phyloP scores from a whole-genome alignment of 2,113 vertebrate genomes.

The Oryzias javanicus region DNA sequence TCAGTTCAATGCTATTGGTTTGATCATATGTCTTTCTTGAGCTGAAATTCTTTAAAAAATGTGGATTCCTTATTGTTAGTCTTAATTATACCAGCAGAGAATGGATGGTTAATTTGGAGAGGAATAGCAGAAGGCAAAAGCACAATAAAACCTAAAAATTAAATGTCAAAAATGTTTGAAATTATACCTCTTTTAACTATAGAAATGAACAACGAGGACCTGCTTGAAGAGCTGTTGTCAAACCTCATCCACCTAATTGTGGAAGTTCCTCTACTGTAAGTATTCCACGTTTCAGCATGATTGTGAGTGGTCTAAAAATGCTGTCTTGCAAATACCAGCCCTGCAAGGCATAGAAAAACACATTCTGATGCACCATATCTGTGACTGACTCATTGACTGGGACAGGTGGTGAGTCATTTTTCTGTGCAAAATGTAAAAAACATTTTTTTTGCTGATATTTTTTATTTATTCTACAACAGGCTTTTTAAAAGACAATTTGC shows the following conservation, averaged over 20 bases:
- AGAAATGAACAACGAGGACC: conserved; percentile 84
- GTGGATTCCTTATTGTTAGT: too few relatives aligned
- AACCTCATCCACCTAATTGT: conserved; percentile 94
- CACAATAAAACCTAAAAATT: conserved; percentile 2
- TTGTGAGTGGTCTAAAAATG: neutral
- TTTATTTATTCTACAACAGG: too few relatives aligned
- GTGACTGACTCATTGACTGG: neutral
- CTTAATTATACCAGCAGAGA: neutral
- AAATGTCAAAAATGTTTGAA: conserved; percentile 24
- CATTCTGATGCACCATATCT: too few relatives aligned
- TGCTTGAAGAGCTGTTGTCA: conserved; percentile 91
- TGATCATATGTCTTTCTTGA: too few relatives aligned
- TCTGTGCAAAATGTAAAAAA: neutral
- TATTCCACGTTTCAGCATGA: conserved; percentile 38
- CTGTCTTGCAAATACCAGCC: conserved; percentile 12
- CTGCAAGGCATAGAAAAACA: neutral
- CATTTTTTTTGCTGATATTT: too few relatives aligned
- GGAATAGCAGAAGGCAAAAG: conserved; percentile 8
- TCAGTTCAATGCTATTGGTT: too few relatives aligned
- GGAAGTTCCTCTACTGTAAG: conserved; percentile 95
- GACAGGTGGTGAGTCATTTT: neutral
- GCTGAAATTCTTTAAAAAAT: too few relatives aligned
- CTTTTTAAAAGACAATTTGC: too few relatives aligned
- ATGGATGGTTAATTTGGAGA: neutral
- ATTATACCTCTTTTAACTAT: conserved; percentile 31